Conservation (phyloP, 30 jellyfish, hydroid and myxozoan species). For the Morbakka virulenta region DNA sequence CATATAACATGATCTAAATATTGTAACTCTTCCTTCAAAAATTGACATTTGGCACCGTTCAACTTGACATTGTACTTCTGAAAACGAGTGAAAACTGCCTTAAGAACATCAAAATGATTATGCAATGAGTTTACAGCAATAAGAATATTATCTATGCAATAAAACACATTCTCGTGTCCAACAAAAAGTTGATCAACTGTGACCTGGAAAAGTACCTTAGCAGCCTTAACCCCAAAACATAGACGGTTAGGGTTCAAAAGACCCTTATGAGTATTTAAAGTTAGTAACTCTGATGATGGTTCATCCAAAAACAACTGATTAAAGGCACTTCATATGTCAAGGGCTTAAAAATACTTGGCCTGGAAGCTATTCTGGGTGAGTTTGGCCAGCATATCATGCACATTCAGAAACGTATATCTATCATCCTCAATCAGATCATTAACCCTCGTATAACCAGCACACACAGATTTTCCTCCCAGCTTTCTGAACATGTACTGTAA, state of each 20-base stretch:
- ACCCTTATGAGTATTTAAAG: not conserved
- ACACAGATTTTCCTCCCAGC: not conserved
- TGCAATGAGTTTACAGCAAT: not conserved
- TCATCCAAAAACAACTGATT: not conserved
- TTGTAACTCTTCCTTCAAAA: not conserved
- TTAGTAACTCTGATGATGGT: not conserved
- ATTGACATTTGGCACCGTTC: not conserved
- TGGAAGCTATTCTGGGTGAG: not conserved
- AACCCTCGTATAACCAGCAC: not conserved
- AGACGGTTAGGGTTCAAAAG: not conserved
- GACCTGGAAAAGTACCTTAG: not conserved
- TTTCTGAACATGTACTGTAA: not conserved
- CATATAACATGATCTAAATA: not conserved
- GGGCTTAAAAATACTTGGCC: not conserved
- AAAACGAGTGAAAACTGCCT: not conserved
- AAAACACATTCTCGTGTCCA: not conserved
- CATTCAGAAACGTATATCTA: not conserved
- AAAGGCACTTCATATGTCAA: not conserved
- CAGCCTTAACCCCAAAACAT: not conserved
- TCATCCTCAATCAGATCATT: not conserved
- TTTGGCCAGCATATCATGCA: not conserved
- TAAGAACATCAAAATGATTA: not conserved
- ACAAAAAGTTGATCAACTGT: not conserved
- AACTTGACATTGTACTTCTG: not conserved
- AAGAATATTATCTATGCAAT: not conserved